phyloP scores from a whole-genome alignment of 1,140 invertebrate genomes.

The Polyergus mexicanus region DNA sequence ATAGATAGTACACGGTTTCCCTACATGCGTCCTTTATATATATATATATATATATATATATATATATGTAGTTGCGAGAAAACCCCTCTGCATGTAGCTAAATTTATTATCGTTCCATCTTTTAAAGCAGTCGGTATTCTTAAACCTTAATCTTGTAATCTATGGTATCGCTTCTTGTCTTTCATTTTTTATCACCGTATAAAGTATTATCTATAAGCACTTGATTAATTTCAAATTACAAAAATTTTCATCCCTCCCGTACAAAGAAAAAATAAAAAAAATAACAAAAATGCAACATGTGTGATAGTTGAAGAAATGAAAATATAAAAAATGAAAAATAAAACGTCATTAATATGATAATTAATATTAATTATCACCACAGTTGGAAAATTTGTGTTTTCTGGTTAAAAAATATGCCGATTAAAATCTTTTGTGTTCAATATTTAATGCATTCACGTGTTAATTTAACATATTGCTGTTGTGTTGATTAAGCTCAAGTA shows the following conservation, averaged over 20 bases:
- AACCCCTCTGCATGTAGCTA: background rate
- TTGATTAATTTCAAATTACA: background rate
- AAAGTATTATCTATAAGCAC: background rate
- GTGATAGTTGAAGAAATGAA: background rate
- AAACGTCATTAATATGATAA: too few relatives aligned
- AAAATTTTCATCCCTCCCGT: background rate
- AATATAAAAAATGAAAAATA: too few relatives aligned
- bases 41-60: too few relatives aligned
- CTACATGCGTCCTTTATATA: background rate
- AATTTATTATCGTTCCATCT: conserved; percentile 9
- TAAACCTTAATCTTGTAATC: background rate
- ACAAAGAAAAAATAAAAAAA: too few relatives aligned
- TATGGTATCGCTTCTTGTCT: background rate
- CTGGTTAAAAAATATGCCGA: too few relatives aligned
- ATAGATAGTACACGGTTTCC: conserved; percentile 26
- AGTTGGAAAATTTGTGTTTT: too few relatives aligned
- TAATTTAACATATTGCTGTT: too few relatives aligned
- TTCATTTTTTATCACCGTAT: background rate
- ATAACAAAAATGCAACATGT: background rate
- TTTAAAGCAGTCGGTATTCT: background rate
- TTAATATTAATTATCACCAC: too few relatives aligned
- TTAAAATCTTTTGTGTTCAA: too few relatives aligned
- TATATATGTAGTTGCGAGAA: conserved; percentile 7
- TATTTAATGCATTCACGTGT: too few relatives aligned
- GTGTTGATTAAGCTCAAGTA: too few relatives aligned